Conservation (phyloP, 2,113 vertebrate genomes). For the Muntiacus muntjak region DNA sequence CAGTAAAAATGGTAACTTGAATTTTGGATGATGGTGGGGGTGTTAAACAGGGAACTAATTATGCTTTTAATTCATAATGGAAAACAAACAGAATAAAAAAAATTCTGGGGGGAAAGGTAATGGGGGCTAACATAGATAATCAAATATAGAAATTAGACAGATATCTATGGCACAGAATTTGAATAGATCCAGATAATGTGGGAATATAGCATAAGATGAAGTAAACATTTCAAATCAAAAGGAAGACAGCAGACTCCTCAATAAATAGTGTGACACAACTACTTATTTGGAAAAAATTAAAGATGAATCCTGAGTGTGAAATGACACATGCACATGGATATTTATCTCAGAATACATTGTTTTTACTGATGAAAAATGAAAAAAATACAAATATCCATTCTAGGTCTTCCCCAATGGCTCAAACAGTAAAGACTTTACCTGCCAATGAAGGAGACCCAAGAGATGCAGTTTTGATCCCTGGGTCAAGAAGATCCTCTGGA, state of each 20-base stretch:
- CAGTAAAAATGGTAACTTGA: background rate
- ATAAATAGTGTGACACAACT: background rate
- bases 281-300: background rate
- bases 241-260: background rate
- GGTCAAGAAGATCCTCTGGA: background rate
- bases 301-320: background rate
- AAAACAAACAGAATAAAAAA: conserved; percentile 9
- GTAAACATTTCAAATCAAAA: conserved; percentile 8
- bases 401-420: background rate
- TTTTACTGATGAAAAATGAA: background rate
- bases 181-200: background rate
- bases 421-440: background rate
- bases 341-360: background rate
- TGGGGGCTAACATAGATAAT: background rate
- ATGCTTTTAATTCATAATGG: background rate
- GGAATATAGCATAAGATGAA: background rate
- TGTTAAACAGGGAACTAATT: background rate
- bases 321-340: background rate
- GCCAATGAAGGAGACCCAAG: background rate
- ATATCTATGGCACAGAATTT: background rate
- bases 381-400: background rate
- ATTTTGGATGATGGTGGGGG: background rate
- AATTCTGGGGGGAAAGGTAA: background rate
- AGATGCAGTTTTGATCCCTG: rapidly evolving
- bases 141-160: background rate